Base-by-base conservation (phyloP, 1,140 invertebrate genomes). In the Monochamus saltuarius region DNA sequence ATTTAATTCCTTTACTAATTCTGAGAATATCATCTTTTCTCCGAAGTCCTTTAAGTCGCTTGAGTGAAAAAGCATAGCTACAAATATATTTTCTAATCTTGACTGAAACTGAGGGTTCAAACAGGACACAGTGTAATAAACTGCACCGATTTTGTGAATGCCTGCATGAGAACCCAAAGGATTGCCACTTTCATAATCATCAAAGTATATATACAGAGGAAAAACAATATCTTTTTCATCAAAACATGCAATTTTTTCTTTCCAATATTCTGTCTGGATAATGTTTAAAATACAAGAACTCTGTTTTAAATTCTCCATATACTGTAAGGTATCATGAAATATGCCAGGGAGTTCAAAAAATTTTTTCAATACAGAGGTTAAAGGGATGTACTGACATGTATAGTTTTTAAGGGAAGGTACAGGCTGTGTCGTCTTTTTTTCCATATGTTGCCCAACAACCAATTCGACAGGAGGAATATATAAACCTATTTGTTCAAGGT, bases 81-180 rank as follows among this genome's bases (percentile, higher is more conserved):
- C 29, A 40, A 58, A 58, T 37, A 58, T 58, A 39, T 58, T 58
- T 50, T 58, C 47, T 16, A 58, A 39, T 19, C n/a, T 4, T 4
- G 46, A 19, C 34, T 49, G 35, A 39, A 19, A 37, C 3, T 1
- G 10, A 3, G 19, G 7, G 7, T 45, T 45, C 9, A 58, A 1
- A 38, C n/a, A 37, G 8, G 39, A 1, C 19, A 50, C 50, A 49
- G 55, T 37, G 10, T n/a, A 47, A 37, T 57, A 57, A 17, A 57
- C 10, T 8, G 47, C 56, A 1, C 46, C 46, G 1, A 58, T 9
- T 40, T 58, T 58, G 16, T 58, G 45, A 9, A 50, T 39, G 0
- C 56, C 56, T n/a, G 46, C 11, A 13, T 58, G 56, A 3, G 56
- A 58, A 19, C 46, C 35, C 39, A 58, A 40, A 0, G 47, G 45